Evolutionary conservation across 2,113 vertebrate species (phyloP).

Genomic region (Eurypyga helias): DNA sequence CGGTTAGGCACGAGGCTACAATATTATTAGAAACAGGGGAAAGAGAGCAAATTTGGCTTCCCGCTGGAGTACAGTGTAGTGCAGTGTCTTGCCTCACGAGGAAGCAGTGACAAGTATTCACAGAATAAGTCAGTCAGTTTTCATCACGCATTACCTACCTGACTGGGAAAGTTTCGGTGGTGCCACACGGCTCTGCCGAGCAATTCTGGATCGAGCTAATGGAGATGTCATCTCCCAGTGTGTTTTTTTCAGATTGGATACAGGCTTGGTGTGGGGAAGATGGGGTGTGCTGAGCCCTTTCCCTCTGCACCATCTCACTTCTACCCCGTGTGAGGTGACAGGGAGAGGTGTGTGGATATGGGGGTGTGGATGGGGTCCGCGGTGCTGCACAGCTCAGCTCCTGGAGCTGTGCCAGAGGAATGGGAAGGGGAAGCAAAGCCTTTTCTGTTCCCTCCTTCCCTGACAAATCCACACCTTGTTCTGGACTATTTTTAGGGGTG

Average conservation of each 20-base stretch:
- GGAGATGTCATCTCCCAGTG: background rate
- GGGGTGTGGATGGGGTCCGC: background rate
- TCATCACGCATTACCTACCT: background rate
- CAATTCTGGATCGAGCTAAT: background rate
- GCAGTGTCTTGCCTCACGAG: background rate
- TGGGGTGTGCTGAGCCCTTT: background rate
- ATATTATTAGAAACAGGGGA: background rate
- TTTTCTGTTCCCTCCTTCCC: background rate
- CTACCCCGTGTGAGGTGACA: background rate
- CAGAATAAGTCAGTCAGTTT: background rate
- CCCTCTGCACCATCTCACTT: background rate
- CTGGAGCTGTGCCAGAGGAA: background rate
- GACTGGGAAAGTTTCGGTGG: background rate
- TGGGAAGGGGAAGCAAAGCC: background rate
- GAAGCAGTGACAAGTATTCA: background rate
- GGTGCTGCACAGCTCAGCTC: background rate
- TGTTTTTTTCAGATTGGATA: background rate
- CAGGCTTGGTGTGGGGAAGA: background rate
- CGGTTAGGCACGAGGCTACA: background rate
- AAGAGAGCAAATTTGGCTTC: background rate
- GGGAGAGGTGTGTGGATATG: background rate
- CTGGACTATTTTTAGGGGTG: constrained; percentile 68
- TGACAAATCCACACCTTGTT: constrained; percentile 62
- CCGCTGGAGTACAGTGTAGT: background rate
- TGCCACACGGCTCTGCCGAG: background rate